Evolutionary conservation across 2,797 vertebrate genomes (phyloP), one percentile per base, ranked within the genome.

Genomic region (Potorous gilbertii): DNA sequence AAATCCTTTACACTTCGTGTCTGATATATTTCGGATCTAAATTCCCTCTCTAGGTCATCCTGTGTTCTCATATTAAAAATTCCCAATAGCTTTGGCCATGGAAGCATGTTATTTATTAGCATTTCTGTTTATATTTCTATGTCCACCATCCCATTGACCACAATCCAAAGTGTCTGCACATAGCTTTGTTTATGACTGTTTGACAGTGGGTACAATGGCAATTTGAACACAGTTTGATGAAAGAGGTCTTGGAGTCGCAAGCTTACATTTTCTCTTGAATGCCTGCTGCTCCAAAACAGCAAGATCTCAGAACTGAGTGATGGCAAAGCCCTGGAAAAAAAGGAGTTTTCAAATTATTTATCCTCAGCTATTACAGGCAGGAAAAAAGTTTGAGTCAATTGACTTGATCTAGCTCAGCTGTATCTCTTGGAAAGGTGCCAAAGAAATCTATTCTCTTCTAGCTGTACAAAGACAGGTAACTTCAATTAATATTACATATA

Each of bases 231-330:
- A 95, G 59, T 96, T 95, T 96, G 96, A 95, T 96, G 91, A 94
- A 96, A 96, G 91, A 96, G 55, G 59, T 89, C 95, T 97, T 97
- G 92, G 95, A 94, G 92, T 93, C 66, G 28, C 91, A 96, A 94
- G 97, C 94, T 96, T 90, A 97, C 59, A 97, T 97, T 98, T 94
- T 95, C 92, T 95, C 91, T 97, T 90, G 87, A 97, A 92, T 93
- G 91, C 96, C 97, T 96, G 66, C 95, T 81, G 92, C 95, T 97
- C 91, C 92, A 94, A 96, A 97, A 94, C 92, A 96, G 95, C 91
- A 92, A 96, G 96, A 93, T 34, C 90, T 96, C 95, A 95, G 92
- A 97, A 92, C n/a, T 28, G 91, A 66, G 89, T 94, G 94, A 97
- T 89, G 95, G 92, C 91, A 96, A 96, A 96, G 62, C 59, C 29